Conservation (phyloP, 2,888 invertebrate genomes). For the Dicycla oo region DNA sequence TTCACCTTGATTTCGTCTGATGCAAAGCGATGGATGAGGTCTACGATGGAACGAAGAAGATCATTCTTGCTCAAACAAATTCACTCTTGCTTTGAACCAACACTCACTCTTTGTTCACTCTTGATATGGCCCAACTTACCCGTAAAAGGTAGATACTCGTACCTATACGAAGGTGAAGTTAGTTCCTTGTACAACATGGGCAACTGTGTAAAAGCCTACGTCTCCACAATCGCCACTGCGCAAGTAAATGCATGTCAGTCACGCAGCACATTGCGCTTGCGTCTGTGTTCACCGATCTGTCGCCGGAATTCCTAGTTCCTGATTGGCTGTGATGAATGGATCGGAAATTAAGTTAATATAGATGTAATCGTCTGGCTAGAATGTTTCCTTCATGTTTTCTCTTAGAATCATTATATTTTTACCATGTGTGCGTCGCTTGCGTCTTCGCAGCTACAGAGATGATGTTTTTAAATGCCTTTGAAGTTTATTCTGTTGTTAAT, state of each 20-base stretch:
- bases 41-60: background rate
- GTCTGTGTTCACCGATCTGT: conserved; percentile 26
- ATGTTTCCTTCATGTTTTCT: conserved; percentile 42
- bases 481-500: no score
- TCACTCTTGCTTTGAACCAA: background rate
- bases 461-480: background rate
- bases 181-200: conserved; percentile 13
- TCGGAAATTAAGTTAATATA: conserved; percentile 44
- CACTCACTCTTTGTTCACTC: background rate
- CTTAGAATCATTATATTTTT: conserved; percentile 14
- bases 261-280: conserved; percentile 9
- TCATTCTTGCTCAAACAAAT: no score
- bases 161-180: background rate
- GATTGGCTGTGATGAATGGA: conserved; percentile 33
- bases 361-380: conserved; percentile 2
- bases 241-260: conserved; percentile 21
- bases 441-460: no score
- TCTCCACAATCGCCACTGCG: conserved; percentile 18
- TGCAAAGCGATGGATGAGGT: background rate
- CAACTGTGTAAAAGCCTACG: background rate
- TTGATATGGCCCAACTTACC: background rate
- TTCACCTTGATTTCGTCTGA: background rate
- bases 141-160: background rate
- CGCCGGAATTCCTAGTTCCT: conserved; percentile 48
- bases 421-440: background rate